These are phyloP conservation scores for Actias luna DNA, from an alignment of 2,888 invertebrate species.

Conservation along the genomic window DNA sequence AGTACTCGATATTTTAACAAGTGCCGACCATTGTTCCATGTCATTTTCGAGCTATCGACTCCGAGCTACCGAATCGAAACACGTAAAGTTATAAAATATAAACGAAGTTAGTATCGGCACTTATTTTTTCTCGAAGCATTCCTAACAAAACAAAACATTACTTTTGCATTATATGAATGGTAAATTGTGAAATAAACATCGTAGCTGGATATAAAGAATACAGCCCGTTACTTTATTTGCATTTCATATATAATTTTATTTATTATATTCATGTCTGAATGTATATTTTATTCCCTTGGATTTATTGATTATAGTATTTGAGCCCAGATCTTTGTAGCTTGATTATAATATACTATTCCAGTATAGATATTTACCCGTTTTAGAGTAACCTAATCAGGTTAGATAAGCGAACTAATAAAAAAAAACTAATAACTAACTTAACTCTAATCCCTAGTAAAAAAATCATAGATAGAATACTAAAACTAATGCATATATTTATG, in stretches of 20 bases:
- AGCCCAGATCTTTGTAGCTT: background rate
- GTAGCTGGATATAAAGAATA: slow-evolving; percentile 2
- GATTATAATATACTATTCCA: background rate
- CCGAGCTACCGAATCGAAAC: background rate
- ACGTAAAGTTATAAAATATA: slow-evolving; percentile 7
- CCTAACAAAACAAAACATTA: slow-evolving; percentile 11
- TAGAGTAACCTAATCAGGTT: too few relatives aligned
- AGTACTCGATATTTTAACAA: slow-evolving; percentile 16
- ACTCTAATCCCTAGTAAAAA: too few relatives aligned
- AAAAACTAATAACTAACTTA: too few relatives aligned
- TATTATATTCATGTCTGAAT: background rate
- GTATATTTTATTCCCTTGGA: background rate
- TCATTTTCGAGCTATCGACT: slow-evolving; percentile 5
- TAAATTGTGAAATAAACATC: slow-evolving; percentile 3
- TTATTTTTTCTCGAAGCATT: slow-evolving; percentile 4
- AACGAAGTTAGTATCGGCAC: background rate
- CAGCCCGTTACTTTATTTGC: background rate
- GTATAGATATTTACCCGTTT: too few relatives aligned
- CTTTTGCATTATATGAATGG: slow-evolving; percentile 1
- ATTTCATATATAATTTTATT: background rate
- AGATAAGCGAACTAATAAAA: too few relatives aligned
- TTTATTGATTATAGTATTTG: background rate
- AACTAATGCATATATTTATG: too few relatives aligned
- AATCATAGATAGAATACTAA: too few relatives aligned
- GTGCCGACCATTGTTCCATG: slow-evolving; percentile 16